Conservation (phyloP, 2,113 vertebrate species). For the Osmerus mordax region DNA sequence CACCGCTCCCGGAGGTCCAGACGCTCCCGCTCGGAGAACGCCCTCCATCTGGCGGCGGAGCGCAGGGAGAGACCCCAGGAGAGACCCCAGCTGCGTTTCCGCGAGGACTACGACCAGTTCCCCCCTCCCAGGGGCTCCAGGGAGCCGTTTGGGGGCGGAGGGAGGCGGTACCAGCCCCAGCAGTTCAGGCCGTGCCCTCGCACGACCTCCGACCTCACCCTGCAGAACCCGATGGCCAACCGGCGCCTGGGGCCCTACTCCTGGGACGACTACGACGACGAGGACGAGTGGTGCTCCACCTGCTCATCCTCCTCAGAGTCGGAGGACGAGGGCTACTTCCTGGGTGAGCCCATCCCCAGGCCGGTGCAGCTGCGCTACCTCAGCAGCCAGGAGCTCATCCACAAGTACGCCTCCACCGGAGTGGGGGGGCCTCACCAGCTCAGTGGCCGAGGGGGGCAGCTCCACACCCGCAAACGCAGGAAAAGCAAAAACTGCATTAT, state of each 20-base stretch:
- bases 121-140: slow-evolving; percentile 78
- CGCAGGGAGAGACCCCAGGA: slow-evolving; percentile 78
- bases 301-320: slow-evolving; percentile 98
- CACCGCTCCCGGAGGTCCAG: slow-evolving; percentile 81
- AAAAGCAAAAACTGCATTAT: slow-evolving; percentile 99
- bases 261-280: slow-evolving; percentile 78
- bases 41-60: slow-evolving; percentile 88
- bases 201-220: slow-evolving; percentile 91
- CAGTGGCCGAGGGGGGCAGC: slow-evolving; percentile 80
- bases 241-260: slow-evolving; percentile 82
- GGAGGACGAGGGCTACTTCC: slow-evolving; percentile 96
- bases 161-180: slow-evolving; percentile 71
- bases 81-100: slow-evolving; percentile 75
- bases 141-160: slow-evolving; percentile 73
- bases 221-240: slow-evolving; percentile 87
- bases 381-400: slow-evolving; percentile 90
- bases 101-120: slow-evolving; percentile 91
- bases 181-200: slow-evolving; percentile 87
- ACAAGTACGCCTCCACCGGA: slow-evolving; percentile 83
- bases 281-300: slow-evolving; percentile 94
- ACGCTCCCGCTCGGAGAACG: slow-evolving; percentile 93
- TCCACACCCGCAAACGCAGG: slow-evolving; percentile 89
- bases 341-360: slow-evolving; percentile 93
- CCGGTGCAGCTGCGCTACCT: slow-evolving; percentile 89
- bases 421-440: slow-evolving; percentile 78